Percentiles rank a stretch among this genome's conserved stretches.
phyloP scores from a whole-genome alignment of 2,113 vertebrate species.

The Garra rufa region DNA sequence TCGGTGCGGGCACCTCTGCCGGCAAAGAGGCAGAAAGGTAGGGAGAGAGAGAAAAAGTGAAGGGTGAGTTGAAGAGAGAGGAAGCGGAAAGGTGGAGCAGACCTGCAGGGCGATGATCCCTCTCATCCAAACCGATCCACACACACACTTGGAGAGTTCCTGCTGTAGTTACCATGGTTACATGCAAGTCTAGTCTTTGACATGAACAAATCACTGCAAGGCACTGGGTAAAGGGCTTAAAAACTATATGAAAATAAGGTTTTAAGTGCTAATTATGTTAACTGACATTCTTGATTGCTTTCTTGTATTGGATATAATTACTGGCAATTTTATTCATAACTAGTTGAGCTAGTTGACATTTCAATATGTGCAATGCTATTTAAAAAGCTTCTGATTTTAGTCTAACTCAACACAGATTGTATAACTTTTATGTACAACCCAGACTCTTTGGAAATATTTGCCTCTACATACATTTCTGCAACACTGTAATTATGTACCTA shows the following conservation, averaged over 20 bases:
- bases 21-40: conserved; percentile 58
- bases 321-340: neutral
- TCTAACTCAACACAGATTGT: neutral
- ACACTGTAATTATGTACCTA: no score
- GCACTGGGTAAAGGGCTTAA: neutral
- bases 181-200: conserved; percentile 23
- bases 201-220: conserved; percentile 10
- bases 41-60: conserved; percentile 41
- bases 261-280: neutral
- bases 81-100: conserved; percentile 22
- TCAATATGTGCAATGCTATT: neutral
- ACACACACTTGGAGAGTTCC: neutral
- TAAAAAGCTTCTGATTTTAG: neutral
- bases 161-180: conserved; percentile 38
- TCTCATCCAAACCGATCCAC: neutral
- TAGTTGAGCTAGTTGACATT: neutral
- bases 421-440: neutral
- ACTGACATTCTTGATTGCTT: neutral
- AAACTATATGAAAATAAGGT: neutral
- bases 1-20: conserved; percentile 65
- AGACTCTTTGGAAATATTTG: no score
- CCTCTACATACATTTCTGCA: no score
- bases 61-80: conserved; percentile 34
- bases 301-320: neutral
- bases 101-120: neutral